Percentiles rank a stretch among this genome's conserved stretches.
These are phyloP conservation scores for Diachrysia chrysitis DNA, from an alignment of 2,888 invertebrate genomes.

Conservation along the genomic window DNA sequence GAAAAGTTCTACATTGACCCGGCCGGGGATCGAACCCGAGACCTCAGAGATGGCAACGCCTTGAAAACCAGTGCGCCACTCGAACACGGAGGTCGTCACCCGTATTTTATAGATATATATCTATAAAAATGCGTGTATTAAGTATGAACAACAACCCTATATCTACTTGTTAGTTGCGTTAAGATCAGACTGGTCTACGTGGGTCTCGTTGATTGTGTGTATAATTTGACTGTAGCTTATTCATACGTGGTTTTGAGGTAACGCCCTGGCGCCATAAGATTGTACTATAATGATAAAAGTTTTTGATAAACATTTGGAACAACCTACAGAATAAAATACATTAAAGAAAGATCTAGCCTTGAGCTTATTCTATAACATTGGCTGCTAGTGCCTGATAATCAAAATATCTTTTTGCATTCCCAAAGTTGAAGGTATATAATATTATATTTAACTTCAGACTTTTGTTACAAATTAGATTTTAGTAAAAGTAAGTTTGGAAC, in stretches of 20 bases:
- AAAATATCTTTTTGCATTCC: too few relatives aligned
- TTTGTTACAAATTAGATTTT: not conserved
- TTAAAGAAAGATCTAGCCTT: not conserved
- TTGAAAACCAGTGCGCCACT: too few relatives aligned
- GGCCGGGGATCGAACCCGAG: too few relatives aligned
- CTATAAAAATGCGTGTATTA: too few relatives aligned
- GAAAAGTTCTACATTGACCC: too few relatives aligned
- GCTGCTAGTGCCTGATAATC: too few relatives aligned
- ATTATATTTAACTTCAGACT: not conserved
- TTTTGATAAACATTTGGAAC: conserved; percentile 4
- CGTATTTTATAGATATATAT: too few relatives aligned
- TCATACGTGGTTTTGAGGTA: conserved; percentile 38
- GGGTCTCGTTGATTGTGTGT: conserved; percentile 58
- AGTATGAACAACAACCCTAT: conserved; percentile 46
- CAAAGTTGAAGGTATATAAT: too few relatives aligned
- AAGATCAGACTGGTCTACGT: conserved; percentile 53
- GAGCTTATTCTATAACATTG: too few relatives aligned
- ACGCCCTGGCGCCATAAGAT: conserved; percentile 54
- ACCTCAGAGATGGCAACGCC: too few relatives aligned
- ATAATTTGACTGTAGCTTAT: conserved; percentile 53
- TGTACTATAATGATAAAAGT: conserved; percentile 33
- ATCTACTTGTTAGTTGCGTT: conserved; percentile 20
- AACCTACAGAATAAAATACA: not conserved
- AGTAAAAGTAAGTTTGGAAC: not conserved
- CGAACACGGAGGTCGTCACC: too few relatives aligned